Evolutionary conservation across 2,888 invertebrate genomes (phyloP).

Genomic region (Lasioglossum malachurum): DNA sequence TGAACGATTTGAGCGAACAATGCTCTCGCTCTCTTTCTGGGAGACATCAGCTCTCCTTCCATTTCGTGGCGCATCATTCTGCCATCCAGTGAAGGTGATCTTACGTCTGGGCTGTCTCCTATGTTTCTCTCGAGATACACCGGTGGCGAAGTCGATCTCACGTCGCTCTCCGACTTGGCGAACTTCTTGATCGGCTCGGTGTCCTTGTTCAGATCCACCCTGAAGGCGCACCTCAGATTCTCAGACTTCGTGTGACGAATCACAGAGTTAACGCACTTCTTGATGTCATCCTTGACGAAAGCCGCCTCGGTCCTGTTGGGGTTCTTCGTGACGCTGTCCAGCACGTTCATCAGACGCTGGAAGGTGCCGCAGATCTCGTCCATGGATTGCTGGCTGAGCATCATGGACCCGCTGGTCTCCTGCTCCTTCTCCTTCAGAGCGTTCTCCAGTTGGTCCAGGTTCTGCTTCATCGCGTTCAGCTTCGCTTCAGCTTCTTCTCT

Average conservation of each 20-base stretch:
- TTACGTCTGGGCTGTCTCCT: slow-evolving; percentile 72
- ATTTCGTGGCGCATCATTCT: slow-evolving; percentile 12
- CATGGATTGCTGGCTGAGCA: slow-evolving; percentile 78
- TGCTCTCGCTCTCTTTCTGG: slow-evolving; percentile 77
- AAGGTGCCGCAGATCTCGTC: slow-evolving; percentile 80
- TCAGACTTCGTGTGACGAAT: slow-evolving; percentile 82
- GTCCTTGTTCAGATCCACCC: slow-evolving; percentile 33
- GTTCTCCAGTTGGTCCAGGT: slow-evolving; percentile 74
- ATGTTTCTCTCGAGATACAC: slow-evolving; percentile 75
- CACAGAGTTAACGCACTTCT: slow-evolving; percentile 72
- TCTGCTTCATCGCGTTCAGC: slow-evolving; percentile 69
- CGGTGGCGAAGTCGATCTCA: slow-evolving; percentile 66
- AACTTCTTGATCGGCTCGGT: slow-evolving; percentile 67
- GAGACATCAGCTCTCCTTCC: slow-evolving; percentile 52
- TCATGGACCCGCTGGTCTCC: slow-evolving; percentile 76
- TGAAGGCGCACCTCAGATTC: slow-evolving; percentile 71
- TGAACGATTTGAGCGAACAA: slow-evolving; percentile 80
- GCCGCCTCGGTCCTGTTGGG: slow-evolving; percentile 26
- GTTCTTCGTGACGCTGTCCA: slow-evolving; percentile 71
- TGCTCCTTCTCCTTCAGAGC: slow-evolving; percentile 75
- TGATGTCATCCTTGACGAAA: slow-evolving; percentile 68
- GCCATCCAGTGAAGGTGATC: slow-evolving; percentile 57
- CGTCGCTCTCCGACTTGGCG: slow-evolving; percentile 78
- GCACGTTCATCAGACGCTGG: slow-evolving; percentile 75
- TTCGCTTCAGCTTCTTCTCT: slow-evolving; percentile 78